A percentile compares a stretch with the other conserved stretches of the same genome.
phyloP scores from a whole-genome alignment of 2,888 invertebrate genomes.

The Dicranocentrus wangi region DNA sequence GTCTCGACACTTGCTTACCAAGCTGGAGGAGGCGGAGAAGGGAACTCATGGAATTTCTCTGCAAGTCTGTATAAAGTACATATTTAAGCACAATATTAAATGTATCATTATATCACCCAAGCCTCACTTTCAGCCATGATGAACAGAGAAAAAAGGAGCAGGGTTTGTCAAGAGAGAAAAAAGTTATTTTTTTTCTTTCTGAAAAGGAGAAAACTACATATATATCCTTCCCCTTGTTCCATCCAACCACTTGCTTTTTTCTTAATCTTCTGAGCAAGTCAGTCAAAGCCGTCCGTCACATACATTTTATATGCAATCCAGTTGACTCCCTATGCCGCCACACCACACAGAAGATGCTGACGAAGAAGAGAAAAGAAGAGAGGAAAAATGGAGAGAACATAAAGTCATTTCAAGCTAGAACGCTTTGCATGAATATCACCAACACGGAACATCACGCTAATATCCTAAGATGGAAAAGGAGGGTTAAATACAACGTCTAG shows the following conservation, averaged over 20 bases:
- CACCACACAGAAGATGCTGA: background rate
- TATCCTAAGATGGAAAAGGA: background rate
- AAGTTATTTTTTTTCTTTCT: too few species aligned
- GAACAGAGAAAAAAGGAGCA: too few species aligned
- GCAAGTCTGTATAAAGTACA: too few species aligned
- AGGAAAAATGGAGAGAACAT: constrained; percentile 42
- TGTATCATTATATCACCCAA: too few species aligned
- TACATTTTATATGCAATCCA: constrained; percentile 50
- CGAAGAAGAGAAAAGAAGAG: constrained; percentile 38
- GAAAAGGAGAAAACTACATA: too few species aligned
- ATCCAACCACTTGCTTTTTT: constrained; percentile 24
- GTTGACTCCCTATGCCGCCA: background rate
- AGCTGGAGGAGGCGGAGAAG: too few species aligned
- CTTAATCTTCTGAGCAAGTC: constrained; percentile 66
- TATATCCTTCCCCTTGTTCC: constrained; percentile 1
- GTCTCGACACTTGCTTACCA: too few species aligned
- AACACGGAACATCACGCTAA: background rate
- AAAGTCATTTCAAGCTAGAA: constrained; percentile 39
- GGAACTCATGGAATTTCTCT: too few species aligned
- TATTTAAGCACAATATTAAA: too few species aligned
- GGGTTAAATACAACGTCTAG: constrained; percentile 33
- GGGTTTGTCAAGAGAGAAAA: too few species aligned
- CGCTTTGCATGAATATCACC: constrained; percentile 26
- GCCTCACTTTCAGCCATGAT: too few species aligned
- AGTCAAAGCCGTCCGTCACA: constrained; percentile 59